phyloP scores from a whole-genome alignment of 2,113 vertebrate species.

The Gymnarchus niloticus region DNA sequence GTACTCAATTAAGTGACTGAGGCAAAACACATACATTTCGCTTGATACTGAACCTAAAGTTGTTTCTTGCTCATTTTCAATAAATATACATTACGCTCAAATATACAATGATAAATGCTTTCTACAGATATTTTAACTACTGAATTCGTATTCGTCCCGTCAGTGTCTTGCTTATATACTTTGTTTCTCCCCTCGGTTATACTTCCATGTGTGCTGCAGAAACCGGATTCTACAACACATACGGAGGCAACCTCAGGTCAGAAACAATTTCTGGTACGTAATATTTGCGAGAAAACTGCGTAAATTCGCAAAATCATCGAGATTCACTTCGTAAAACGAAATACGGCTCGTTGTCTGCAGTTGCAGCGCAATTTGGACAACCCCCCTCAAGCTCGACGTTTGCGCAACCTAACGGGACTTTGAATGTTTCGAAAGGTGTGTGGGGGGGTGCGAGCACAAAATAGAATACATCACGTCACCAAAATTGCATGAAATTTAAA shows the following conservation, averaged over 20 bases:
- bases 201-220: too few species aligned
- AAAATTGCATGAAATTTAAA: not conserved
- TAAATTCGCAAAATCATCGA: not conserved
- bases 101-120: not conserved
- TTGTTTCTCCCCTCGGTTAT: too few species aligned
- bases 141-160: not conserved
- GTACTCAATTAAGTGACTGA: too few species aligned
- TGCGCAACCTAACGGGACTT: not conserved
- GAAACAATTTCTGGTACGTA: not conserved
- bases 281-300: constrained; percentile 7
- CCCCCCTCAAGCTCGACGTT: not conserved
- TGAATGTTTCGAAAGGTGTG: not conserved
- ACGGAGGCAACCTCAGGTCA: not conserved
- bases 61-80: not conserved
- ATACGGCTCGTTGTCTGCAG: not conserved
- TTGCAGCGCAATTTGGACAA: not conserved
- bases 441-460: not conserved
- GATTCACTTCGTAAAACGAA: not conserved
- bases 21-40: not conserved
- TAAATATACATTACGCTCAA: not conserved
- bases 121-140: not conserved
- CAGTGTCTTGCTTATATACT: not conserved
- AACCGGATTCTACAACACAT: not conserved
- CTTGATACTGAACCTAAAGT: not conserved
- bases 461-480: not conserved